Evolutionary conservation across 2,797 vertebrate species (phyloP).

Genomic region (Liparis tanakae): DNA sequence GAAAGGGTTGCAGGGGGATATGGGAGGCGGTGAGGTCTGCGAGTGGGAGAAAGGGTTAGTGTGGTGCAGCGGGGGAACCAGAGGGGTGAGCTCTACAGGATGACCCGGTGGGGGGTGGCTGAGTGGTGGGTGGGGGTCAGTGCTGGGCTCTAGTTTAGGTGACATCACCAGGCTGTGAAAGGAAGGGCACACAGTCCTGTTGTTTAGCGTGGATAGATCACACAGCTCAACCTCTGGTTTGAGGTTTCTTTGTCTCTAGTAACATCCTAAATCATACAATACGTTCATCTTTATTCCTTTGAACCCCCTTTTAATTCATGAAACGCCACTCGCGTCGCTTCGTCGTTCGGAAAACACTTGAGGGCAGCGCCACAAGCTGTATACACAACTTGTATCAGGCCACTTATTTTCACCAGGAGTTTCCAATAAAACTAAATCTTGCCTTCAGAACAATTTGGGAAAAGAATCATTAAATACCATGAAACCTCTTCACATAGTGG

Average conservation of each 20-base stretch:
- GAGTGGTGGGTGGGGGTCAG: constrained; percentile 71
- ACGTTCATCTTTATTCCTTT: background rate
- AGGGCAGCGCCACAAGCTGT: background rate
- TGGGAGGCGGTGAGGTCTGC: constrained; percentile 72
- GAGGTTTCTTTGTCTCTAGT: constrained; percentile 9
- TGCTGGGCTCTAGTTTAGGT: constrained; percentile 89
- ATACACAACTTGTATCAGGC: background rate
- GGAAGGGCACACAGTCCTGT: constrained; percentile 88
- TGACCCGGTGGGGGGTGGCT: constrained; percentile 51
- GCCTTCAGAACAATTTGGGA: background rate
- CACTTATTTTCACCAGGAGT: background rate
- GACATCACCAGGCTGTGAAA: constrained; percentile 94
- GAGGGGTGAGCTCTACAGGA: constrained; percentile 68
- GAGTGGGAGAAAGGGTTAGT: constrained; percentile 82
- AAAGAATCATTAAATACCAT: background rate
- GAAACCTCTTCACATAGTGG: background rate
- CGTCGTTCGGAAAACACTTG: background rate
- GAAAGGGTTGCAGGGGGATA: constrained; percentile 88
- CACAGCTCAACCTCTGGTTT: constrained; percentile 22
- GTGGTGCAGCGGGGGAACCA: constrained; percentile 76
- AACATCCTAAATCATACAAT: background rate
- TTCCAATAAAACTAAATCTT: background rate
- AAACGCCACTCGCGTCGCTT: background rate
- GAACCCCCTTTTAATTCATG: background rate
- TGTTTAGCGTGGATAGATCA: constrained; percentile 81